Percentiles rank a stretch among this genome's conserved stretches.
Evolutionary conservation across 2,888 invertebrate genomes (phyloP).

Genomic region (Deilephila porcellus): DNA sequence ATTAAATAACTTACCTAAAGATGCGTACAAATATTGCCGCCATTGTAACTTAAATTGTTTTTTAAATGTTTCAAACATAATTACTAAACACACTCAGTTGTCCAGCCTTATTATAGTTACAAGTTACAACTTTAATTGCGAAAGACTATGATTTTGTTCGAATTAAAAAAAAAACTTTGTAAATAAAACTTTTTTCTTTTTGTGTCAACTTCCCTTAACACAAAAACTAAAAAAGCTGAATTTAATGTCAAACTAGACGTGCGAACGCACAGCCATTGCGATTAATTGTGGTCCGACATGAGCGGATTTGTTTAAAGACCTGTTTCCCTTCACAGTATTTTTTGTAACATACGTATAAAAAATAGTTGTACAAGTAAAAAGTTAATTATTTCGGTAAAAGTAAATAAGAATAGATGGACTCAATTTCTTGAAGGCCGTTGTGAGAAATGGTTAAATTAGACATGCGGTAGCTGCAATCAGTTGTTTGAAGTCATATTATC

Average conservation of each 20-base stretch:
- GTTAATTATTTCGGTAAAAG: conserved; percentile 40
- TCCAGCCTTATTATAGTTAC: neutral
- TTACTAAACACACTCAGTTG: neutral
- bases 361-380: conserved; percentile 2
- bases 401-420: conserved; percentile 33
- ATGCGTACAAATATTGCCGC: conserved; percentile 79
- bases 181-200: neutral
- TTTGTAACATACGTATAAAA: conserved; percentile 26
- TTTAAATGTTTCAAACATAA: conserved; percentile 55
- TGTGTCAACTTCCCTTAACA: neutral
- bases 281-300: conserved; percentile 51
- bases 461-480: neutral
- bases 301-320: conserved; percentile 39
- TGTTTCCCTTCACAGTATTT: conserved; percentile 60
- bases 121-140: neutral
- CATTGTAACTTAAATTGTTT: conserved; percentile 69
- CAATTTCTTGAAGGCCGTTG: conserved; percentile 42
- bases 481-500: neutral
- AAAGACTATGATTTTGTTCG: neutral
- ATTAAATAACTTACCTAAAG: conserved; percentile 66
- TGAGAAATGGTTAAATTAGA: conserved; percentile 14
- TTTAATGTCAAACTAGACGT: conserved; percentile 49
- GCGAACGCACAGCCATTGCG: conserved; percentile 55
- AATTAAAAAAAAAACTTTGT: neutral
- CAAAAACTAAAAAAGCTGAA: neutral